Percentiles rank a stretch among this genome's conserved stretches.
Evolutionary conservation across 2,797 vertebrate genomes (phyloP).

Genomic region (Scleropages formosus): DNA sequence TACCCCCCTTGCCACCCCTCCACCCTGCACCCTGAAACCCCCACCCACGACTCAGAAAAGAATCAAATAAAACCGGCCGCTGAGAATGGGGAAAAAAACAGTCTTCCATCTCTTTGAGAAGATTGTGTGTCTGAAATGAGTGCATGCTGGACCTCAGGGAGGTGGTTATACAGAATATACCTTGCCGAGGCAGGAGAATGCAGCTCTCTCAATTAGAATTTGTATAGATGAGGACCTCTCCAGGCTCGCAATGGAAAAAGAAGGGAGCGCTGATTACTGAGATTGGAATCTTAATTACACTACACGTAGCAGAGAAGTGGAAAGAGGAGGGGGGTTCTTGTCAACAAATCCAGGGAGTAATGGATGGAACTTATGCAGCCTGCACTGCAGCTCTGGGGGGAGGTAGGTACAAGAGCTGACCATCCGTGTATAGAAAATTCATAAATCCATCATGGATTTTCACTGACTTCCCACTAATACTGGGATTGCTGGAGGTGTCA

Average conservation of each 20-base stretch:
- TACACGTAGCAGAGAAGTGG: slow-evolving; percentile 29
- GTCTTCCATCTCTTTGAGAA: slow-evolving; percentile 19
- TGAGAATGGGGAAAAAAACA: slow-evolving; percentile 23
- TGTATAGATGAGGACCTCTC: slow-evolving; percentile 31
- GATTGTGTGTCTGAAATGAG: slow-evolving; percentile 16
- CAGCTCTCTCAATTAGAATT: slow-evolving; percentile 35
- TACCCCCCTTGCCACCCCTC: slow-evolving; percentile 26
- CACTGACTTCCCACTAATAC: not conserved
- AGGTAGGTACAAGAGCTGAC: not conserved
- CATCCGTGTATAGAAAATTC: not conserved
- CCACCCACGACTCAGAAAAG: not conserved
- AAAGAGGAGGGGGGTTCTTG: not conserved
- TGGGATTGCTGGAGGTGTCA: no score
- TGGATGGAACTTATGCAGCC: slow-evolving; percentile 48
- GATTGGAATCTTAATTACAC: slow-evolving; percentile 47
- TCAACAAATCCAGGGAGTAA: slow-evolving; percentile 38
- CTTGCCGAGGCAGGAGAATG: slow-evolving; percentile 24
- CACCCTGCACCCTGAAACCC: no score
- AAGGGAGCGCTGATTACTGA: slow-evolving; percentile 39
- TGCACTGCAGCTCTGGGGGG: slow-evolving; percentile 9
- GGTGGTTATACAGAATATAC: slow-evolving; percentile 27
- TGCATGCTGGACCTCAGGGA: slow-evolving; percentile 24
- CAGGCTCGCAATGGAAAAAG: slow-evolving; percentile 36
- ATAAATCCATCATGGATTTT: not conserved
- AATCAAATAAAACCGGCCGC: not conserved